A percentile compares a stretch with the other conserved stretches of the same genome.
phyloP scores from a whole-genome alignment of 2,113 vertebrate genomes.

The Epinephelus moara region DNA sequence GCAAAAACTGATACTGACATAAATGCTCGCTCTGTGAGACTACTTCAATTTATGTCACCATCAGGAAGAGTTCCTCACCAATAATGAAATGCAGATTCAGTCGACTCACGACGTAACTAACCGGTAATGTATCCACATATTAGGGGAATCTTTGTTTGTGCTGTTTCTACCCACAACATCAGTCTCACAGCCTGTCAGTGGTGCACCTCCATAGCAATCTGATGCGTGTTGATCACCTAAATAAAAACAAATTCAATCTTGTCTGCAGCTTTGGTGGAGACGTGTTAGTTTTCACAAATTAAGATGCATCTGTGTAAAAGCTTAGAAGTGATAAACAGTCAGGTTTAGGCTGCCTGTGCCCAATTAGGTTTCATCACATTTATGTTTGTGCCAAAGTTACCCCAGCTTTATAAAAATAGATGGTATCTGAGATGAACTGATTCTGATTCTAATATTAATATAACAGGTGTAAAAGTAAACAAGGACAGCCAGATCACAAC shows the following conservation, averaged over 20 bases:
- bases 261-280: neutral
- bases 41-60: neutral
- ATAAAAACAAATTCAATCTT: conserved; percentile 16
- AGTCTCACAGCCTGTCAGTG: neutral
- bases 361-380: neutral
- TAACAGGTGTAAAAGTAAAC: neutral
- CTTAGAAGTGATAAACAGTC: neutral
- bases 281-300: conserved; percentile 9
- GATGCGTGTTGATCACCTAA: conserved; percentile 15
- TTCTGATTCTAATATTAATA: neutral
- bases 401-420: neutral
- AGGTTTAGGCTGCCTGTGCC: neutral
- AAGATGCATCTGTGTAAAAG: conserved; percentile 15
- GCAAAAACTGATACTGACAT: neutral
- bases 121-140: neutral
- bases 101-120: neutral
- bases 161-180: neutral
- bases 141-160: neutral
- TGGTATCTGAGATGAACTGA: neutral
- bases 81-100: neutral
- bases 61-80: neutral
- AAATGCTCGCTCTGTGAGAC: neutral
- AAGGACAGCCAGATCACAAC: neutral
- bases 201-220: neutral
- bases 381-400: neutral